Evolutionary conservation across 2,797 vertebrate genomes (phyloP).

Genomic region (Ara ararauna): DNA sequence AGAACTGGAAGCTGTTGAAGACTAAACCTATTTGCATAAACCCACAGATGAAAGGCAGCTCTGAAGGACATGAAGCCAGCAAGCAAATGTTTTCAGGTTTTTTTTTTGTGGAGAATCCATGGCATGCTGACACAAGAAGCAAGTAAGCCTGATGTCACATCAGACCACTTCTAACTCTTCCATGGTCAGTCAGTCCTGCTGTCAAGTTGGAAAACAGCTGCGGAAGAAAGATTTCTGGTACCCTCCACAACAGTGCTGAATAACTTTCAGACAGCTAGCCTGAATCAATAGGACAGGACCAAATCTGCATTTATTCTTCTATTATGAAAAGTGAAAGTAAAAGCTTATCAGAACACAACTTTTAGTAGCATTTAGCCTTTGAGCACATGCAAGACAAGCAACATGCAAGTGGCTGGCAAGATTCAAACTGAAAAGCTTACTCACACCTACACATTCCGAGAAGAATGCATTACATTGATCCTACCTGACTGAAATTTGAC

Average conservation of each 20-base stretch:
- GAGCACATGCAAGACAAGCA: background rate
- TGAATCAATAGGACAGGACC: background rate
- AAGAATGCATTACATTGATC: background rate
- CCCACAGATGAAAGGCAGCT: background rate
- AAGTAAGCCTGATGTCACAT: background rate
- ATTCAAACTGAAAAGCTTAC: background rate
- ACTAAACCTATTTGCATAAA: conserved; percentile 1
- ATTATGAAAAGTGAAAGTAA: background rate
- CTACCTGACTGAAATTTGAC: background rate
- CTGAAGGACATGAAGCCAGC: background rate
- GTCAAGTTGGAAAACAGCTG: background rate
- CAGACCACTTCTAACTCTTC: background rate
- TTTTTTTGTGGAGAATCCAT: background rate
- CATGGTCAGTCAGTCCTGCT: background rate
- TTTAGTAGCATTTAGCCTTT: background rate
- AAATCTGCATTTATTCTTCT: background rate
- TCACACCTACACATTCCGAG: background rate
- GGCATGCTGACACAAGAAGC: background rate
- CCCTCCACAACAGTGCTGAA: background rate
- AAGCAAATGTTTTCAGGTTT: background rate
- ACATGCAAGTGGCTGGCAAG: background rate
- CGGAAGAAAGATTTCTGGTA: background rate
- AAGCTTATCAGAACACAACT: background rate
- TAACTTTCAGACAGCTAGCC: background rate
- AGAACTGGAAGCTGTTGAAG: background rate